These are phyloP conservation scores for Musca vetustissima DNA, from an alignment of 1,140 invertebrate species.

Conservation along the genomic window DNA sequence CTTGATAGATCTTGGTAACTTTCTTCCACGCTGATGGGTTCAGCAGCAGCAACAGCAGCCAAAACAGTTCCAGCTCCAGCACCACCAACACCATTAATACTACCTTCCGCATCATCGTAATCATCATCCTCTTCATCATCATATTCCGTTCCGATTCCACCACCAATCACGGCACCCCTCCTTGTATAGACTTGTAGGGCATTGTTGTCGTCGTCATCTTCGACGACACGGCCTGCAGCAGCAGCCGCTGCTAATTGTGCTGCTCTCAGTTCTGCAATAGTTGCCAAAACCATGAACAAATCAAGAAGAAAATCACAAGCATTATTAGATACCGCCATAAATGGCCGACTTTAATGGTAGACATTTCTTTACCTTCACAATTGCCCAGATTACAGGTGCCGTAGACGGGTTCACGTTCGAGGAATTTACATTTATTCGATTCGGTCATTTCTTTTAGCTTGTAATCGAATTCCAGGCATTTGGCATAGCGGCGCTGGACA, in stretches of 20 bases:
- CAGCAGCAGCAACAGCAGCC: background rate
- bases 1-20: slow-evolving; percentile 1
- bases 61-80: background rate
- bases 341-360: slow-evolving; percentile 3
- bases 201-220: background rate
- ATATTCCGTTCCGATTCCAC: background rate
- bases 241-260: background rate
- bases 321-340: slow-evolving; percentile 16
- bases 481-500: slow-evolving; percentile 60
- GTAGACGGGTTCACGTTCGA: slow-evolving; percentile 58
- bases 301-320: slow-evolving; percentile 20
- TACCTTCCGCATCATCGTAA: no score
- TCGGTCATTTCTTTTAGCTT: slow-evolving; percentile 45
- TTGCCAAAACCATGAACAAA: slow-evolving; percentile 18
- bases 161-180: background rate
- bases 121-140: background rate
- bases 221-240: background rate
- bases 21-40: no score
- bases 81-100: background rate
- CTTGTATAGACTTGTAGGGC: background rate
- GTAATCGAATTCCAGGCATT: slow-evolving; percentile 60
- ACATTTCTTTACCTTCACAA: slow-evolving; percentile 50
- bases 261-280: slow-evolving; percentile 16
- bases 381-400: slow-evolving; percentile 63
- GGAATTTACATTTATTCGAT: slow-evolving; percentile 57